Conservation (phyloP, 2,113 vertebrate genomes). For the Mobula birostris region DNA sequence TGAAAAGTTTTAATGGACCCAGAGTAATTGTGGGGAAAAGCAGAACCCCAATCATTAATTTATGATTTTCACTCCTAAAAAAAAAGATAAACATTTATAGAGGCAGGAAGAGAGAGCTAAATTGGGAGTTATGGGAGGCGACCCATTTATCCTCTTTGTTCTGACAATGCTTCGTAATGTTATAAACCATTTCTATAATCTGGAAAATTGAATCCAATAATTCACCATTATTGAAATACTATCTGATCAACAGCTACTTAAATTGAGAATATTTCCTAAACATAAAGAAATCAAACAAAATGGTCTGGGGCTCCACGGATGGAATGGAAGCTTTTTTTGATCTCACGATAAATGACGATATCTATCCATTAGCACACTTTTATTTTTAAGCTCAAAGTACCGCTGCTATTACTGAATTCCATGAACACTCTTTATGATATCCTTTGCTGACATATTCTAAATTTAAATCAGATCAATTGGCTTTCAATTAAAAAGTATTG, state of each 20-base stretch:
- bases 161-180: neutral
- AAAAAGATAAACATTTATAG: no score
- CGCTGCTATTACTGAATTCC: neutral
- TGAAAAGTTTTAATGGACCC: no score
- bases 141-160: no score
- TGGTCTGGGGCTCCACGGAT: neutral
- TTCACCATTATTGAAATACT: neutral
- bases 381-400: neutral
- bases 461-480: neutral
- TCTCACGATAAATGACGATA: no score
- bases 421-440: neutral
- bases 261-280: neutral
- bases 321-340: neutral
- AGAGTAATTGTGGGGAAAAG: no score
- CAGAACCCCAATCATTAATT: no score
- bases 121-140: no score
- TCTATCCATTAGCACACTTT: no score
- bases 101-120: no score
- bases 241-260: neutral
- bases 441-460: neutral
- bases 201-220: neutral
- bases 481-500: no score
- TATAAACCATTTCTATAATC: neutral
- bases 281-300: neutral
- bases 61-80: no score